Evolutionary conservation across 2,797 vertebrate species (phyloP), one percentile per base, ranked within the genome.

Genomic region (Fratercula arctica): DNA sequence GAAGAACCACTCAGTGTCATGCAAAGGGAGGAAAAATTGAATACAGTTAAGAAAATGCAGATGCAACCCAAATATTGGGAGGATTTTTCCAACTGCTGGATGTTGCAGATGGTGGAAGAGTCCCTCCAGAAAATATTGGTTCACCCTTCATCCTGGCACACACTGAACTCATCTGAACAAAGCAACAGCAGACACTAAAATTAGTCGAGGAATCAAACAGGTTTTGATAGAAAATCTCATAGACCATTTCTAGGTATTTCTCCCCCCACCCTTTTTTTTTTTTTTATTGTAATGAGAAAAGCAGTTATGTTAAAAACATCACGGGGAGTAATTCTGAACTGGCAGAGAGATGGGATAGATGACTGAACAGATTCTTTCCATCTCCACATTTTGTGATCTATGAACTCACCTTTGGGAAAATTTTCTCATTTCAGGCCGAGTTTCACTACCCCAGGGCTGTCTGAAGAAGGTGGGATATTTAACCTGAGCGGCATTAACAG

Each of bases 291-390:
- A 68, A 95, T 85, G 93, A 92, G 94, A 83, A 95, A 95, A 92
- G 24, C 96, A 95, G 93, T 69, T 87, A 74, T 87, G 87, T 85
- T 96, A 73, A 96, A 96, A 91, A 68, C 91, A 93, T 96, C 87
- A 87, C 48, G 66, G 50, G 75, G 86, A 95, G 23, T 90, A 96
- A 90, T 95, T 95, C 54, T 95, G 78, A 93, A 83, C 78, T 95
- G 96, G 95, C 96, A 94, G 76, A 85, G 72, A 87, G 94, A 72
- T 85, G 88, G 72, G 68, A 64, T 31, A 89, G 88, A 70, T 87
- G 92, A 94, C 66, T 87, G 81, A 94, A 94, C 57, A 89, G 88
- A 95, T 95, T 96, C 75, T 96, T 97, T 97, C 95, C 96, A 87
- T 92, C 88, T 89, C 90, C 31, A 2, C 68, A 18, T 93, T 93